Evolutionary conservation across 2,113 vertebrate genomes (phyloP), one percentile per base, ranked within the genome.

Genomic region (Pituophis catenifer): DNA sequence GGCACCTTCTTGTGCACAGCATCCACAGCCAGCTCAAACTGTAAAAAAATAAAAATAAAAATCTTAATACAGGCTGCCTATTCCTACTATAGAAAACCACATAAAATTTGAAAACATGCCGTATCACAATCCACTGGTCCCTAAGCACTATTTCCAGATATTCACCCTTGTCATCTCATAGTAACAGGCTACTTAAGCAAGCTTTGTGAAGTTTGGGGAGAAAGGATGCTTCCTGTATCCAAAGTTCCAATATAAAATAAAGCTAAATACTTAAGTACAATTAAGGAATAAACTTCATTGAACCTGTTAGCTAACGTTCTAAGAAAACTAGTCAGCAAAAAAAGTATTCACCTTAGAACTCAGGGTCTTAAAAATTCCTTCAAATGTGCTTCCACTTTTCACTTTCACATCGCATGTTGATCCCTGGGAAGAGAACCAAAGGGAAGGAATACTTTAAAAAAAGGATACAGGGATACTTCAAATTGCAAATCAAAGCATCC

Each of bases 1-100:
- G 92, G 97, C 38, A 93, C 95, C 95, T 95, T 94, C 94, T 98
- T 98, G 96, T 99, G 99, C 91, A 99, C 99, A n/a, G 99, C 98
- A 3, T 99, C 99, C 86, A 99, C 98, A 26, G 99, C 99, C 92
- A 99, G 96, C 96, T 99, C 99, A 93, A 98, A 99, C 99, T 99
- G 95, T 11, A 95, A 94, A 93, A 54, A 65, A 53, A 10, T 26
- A 52, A 8, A 26, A 10, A 62, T 26, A 23, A 50, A 50, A 50
- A 26, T n/a, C n/a, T n/a, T n/a, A 89, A 87, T 53, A 90, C 10
- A 59, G 85, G 12, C 65, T 23, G 24, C 48, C 59, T 17, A 53
- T 62, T 44, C 26, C 26, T 58, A 53, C 89, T 33, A 90, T 2
- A 13, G 0, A 57, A 38, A 58, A 10, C 2, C 17, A 81, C 26